Evolutionary conservation across 2,797 vertebrate species (phyloP).

Genomic region (Propithecus deckenii): DNA sequence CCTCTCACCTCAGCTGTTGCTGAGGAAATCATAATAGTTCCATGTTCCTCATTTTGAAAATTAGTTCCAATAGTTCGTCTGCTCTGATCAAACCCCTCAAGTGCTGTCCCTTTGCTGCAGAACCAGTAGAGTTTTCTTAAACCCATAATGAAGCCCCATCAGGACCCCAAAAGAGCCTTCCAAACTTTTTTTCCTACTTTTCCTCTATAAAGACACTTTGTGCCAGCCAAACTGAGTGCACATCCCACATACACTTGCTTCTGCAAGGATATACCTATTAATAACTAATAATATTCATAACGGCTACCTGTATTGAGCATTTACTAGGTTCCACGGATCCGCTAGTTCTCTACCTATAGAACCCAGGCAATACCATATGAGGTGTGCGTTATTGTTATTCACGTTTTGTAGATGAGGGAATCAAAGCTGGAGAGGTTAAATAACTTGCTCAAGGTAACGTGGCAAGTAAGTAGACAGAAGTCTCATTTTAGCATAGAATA

Average conservation of each 20-base stretch:
- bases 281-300: background rate
- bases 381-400: background rate
- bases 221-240: background rate
- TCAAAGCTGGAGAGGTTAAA: background rate
- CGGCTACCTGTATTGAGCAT: background rate
- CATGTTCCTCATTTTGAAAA: background rate
- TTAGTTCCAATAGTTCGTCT: background rate
- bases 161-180: background rate
- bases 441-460: background rate
- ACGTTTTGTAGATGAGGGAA: background rate
- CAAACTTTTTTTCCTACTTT: background rate
- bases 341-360: background rate
- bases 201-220: background rate
- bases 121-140: background rate
- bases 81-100: background rate
- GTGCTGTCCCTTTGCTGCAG: background rate
- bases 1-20: background rate
- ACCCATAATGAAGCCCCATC: rapidly evolving
- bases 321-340: background rate
- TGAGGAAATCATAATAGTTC: background rate
- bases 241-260: no score
- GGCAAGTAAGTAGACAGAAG: background rate
- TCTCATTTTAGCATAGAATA: background rate
- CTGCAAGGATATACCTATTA: background rate
- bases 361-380: background rate